phyloP scores from a whole-genome alignment of 2,888 invertebrate genomes.

The Tupiocoris notatus region DNA sequence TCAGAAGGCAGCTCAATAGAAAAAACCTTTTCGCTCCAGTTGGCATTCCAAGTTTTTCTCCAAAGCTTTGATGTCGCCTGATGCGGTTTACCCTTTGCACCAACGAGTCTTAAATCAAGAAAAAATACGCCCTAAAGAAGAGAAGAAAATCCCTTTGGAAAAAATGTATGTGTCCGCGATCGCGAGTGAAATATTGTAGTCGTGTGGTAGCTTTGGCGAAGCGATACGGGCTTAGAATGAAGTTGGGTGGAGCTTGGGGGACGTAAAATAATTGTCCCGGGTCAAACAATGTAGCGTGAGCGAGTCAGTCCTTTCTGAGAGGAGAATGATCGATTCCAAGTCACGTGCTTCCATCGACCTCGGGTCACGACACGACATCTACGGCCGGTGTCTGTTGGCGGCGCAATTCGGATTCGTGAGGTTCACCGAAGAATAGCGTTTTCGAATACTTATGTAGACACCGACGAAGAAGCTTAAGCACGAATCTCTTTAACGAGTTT shows the following conservation, averaged over 20 bases:
- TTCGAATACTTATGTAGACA: background rate
- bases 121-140: background rate
- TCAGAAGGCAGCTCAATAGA: background rate
- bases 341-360: constrained; percentile 13
- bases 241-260: background rate
- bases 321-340: constrained; percentile 19
- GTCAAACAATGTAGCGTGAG: constrained; percentile 24
- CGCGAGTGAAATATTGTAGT: background rate
- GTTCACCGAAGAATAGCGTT: background rate
- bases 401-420: background rate
- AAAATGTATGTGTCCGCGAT: background rate
- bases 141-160: background rate
- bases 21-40: background rate
- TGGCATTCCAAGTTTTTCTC: background rate
- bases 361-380: constrained; percentile 12
- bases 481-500: no score
- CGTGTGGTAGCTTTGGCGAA: background rate
- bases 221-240: background rate
- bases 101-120: background rate
- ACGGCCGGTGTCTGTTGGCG: background rate
- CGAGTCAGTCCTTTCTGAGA: background rate
- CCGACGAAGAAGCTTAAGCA: no score
- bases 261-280: constrained; percentile 7
- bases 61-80: background rate
- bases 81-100: background rate